Conservation (phyloP, 2,113 vertebrate genomes). For the Globicephala melas region DNA sequence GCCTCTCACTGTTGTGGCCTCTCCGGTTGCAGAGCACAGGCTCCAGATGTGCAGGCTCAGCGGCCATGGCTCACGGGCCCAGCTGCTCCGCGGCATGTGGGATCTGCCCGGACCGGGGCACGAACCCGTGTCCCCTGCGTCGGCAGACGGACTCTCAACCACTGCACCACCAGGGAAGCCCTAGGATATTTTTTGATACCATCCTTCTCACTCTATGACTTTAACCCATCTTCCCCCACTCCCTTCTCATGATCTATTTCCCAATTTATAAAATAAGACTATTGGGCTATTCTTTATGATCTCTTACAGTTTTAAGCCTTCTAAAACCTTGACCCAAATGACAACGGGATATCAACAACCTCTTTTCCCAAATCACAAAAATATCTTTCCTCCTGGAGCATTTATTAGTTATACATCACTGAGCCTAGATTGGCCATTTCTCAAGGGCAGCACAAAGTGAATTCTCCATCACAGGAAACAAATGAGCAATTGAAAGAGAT, state of each 20-base stretch:
- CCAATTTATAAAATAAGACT: not conserved
- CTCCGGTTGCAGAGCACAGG: too few relatives aligned
- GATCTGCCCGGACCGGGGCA: too few relatives aligned
- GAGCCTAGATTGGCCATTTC: constrained; percentile 76
- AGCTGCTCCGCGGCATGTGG: too few relatives aligned
- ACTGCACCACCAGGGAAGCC: too few relatives aligned
- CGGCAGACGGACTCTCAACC: too few relatives aligned
- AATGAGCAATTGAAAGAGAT: constrained; percentile 81
- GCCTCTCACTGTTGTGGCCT: too few relatives aligned
- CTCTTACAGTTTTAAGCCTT: constrained; percentile 43
- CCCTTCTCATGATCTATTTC: not conserved
- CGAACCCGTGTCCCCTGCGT: too few relatives aligned
- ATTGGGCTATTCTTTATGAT: not conserved
- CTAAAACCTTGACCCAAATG: constrained; percentile 62
- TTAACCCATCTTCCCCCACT: not conserved
- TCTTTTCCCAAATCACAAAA: constrained; percentile 35
- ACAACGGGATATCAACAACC: constrained; percentile 53
- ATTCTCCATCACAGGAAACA: constrained; percentile 80
- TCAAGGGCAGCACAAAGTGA: constrained; percentile 79
- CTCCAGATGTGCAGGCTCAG: too few relatives aligned
- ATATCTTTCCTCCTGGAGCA: constrained; percentile 59
- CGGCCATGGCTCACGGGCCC: too few relatives aligned
- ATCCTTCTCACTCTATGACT: not conserved
- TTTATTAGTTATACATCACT: constrained; percentile 80
- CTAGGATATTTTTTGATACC: not conserved